Evolutionary conservation across 2,113 vertebrate genomes (phyloP).

Genomic region (Solenodon paradoxus): DNA sequence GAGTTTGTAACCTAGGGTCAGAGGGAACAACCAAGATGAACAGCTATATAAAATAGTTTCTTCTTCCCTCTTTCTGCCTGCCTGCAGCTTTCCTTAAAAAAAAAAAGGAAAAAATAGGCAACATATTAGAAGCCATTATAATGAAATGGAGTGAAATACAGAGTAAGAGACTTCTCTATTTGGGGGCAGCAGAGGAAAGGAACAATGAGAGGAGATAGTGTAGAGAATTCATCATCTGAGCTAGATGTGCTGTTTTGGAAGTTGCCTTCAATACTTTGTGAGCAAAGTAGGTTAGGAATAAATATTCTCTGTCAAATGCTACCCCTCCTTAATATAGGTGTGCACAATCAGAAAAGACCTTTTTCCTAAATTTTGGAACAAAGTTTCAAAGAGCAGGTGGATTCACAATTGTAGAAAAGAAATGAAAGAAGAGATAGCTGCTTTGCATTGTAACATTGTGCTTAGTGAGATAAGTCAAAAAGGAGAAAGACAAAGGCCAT

Average conservation of each 20-base stretch:
- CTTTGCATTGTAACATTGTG: neutral
- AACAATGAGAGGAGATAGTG: neutral
- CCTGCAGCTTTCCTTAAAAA: too few species aligned
- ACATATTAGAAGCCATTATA: neutral
- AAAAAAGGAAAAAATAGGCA: too few species aligned
- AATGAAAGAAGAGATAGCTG: neutral
- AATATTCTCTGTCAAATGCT: neutral
- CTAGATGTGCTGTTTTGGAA: neutral
- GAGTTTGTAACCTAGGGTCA: too few species aligned
- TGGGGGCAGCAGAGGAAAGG: neutral
- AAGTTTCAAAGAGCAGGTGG: neutral
- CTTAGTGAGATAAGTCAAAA: too few species aligned
- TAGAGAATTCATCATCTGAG: neutral
- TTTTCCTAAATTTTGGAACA: neutral
- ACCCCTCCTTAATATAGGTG: neutral
- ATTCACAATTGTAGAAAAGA: neutral
- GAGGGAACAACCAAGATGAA: too few species aligned
- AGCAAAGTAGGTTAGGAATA: neutral
- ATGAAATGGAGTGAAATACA: neutral
- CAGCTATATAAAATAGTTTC: too few species aligned
- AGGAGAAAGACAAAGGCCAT: too few species aligned
- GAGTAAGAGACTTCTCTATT: neutral
- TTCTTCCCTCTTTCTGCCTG: too few species aligned
- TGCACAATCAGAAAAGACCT: neutral
- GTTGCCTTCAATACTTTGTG: neutral